Evolutionary conservation across 2,888 invertebrate species (phyloP).

Genomic region (Bombylius discolor): DNA sequence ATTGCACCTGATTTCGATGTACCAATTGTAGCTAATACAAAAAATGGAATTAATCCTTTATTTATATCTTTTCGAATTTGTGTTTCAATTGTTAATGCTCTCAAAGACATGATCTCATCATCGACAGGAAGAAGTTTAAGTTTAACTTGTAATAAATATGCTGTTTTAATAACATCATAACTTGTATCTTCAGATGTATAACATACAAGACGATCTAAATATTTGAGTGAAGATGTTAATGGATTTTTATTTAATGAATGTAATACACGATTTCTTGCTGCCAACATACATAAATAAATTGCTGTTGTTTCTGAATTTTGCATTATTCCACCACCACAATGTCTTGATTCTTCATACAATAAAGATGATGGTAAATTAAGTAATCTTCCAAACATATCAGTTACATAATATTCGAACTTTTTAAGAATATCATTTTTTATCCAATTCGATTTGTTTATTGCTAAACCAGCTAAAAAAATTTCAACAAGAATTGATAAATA

Average conservation of each 20-base stretch:
- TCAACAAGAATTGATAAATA: neutral
- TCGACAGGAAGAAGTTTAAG: neutral
- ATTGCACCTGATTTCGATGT: constrained; percentile 7
- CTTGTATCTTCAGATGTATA: constrained; percentile 7
- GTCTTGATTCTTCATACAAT: constrained; percentile 48
- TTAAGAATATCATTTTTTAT: neutral
- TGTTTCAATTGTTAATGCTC: constrained; percentile 1
- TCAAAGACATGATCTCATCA: neutral
- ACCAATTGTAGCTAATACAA: constrained; percentile 3
- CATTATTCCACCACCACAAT: constrained; percentile 63
- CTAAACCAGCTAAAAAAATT: neutral
- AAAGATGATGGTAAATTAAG: constrained; percentile 64
- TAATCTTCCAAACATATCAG: constrained; percentile 27
- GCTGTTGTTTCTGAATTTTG: constrained; percentile 30
- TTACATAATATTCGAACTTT: neutral
- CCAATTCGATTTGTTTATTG: neutral
- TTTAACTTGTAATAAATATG: neutral
- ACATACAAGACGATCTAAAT: neutral
- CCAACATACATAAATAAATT: constrained; percentile 4
- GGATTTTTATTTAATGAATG: neutral
- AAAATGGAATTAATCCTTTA: constrained; percentile 9
- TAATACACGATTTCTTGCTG: constrained; percentile 3
- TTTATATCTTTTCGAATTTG: constrained; percentile 3
- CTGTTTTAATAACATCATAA: constrained; percentile 3
- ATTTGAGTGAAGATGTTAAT: neutral